Percentiles rank a stretch among this genome's conserved stretches.
These are phyloP conservation scores for Rhogogaster chlorosoma DNA, from an alignment of 2,888 invertebrate genomes.

Conservation along the genomic window DNA sequence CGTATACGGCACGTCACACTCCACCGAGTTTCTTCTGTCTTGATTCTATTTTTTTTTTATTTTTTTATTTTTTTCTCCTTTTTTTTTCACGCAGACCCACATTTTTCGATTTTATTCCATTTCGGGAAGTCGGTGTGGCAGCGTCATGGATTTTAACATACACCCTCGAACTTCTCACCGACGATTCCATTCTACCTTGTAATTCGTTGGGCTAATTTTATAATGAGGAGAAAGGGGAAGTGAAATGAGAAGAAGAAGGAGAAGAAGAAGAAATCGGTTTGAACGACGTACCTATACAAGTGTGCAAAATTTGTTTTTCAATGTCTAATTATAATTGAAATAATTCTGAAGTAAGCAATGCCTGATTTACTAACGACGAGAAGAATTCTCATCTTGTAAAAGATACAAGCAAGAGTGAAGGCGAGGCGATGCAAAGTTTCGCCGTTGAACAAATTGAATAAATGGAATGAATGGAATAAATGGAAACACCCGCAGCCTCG, in stretches of 20 bases:
- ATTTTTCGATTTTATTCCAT: constrained; percentile 19
- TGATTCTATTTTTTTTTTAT: constrained; percentile 44
- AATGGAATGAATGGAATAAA: constrained; percentile 52
- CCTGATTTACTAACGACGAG: constrained; percentile 9
- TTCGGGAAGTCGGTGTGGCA: constrained; percentile 14
- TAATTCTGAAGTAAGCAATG: neutral
- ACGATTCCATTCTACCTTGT: neutral
- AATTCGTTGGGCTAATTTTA: neutral
- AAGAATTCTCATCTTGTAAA: neutral
- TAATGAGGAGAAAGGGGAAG: neutral
- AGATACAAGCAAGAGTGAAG: neutral
- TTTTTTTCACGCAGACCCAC: neutral
- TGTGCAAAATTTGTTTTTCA: neutral
- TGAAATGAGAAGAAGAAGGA: neutral
- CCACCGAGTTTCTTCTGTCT: constrained; percentile 59
- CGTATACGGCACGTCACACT: constrained; percentile 66
- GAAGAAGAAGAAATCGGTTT: neutral
- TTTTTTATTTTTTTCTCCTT: constrained; percentile 23
- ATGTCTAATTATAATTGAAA: neutral
- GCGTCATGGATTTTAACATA: constrained; percentile 18
- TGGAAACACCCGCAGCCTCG: constrained; percentile 46
- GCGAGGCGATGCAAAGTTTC: constrained; percentile 43
- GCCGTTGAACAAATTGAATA: constrained; percentile 49
- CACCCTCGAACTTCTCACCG: neutral
- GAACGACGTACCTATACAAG: neutral